Evolutionary conservation across 1,140 invertebrate species (phyloP), one percentile per base, ranked within the genome.

Genomic region (Pectinophora gossypiella): DNA sequence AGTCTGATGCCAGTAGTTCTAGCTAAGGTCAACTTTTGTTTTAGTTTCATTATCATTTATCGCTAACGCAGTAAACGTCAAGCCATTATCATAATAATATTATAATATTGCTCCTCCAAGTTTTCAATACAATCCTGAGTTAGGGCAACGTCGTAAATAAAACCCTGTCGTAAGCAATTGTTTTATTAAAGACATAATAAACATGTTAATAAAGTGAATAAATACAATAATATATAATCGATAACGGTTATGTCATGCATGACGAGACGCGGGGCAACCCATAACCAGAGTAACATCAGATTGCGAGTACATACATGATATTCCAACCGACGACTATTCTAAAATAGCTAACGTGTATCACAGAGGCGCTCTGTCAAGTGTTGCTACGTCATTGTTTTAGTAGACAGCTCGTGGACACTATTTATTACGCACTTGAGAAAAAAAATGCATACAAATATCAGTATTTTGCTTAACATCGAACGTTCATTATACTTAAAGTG

Each of bases 121-220:
- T n/a, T n/a, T n/a, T n/a, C n/a, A n/a, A n/a, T n/a, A n/a, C n/a
- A n/a, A n/a, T n/a, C n/a, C n/a, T n/a, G n/a, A n/a, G n/a, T n/a
- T n/a, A n/a, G n/a, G n/a, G n/a, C n/a, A n/a, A n/a, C n/a, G n/a
- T n/a, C n/a, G n/a, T n/a, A 32, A 55, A 62, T 61, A 47, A 52
- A 23, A 60, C 56, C 1, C 53, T 21, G 38, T 60, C 67, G 59
- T 83, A 85, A 85, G 82, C 82, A 85, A 77, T 81, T 72, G 70
- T 85, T 85, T 85, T 84, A 85, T 85, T 85, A 85, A 85, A 85
- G 80, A 84, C 71, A 79, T 84, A 85, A 84, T 84, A 84, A 85
- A 83, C 78, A 85, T 84, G 79, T 82, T 85, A 76, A 83, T 82
- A 84, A 84, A 86, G 78, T 82, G 78, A 79, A 82, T 85, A 76